Conservation (phyloP, 2,797 vertebrate species). For the Aplochiton taeniatus region DNA sequence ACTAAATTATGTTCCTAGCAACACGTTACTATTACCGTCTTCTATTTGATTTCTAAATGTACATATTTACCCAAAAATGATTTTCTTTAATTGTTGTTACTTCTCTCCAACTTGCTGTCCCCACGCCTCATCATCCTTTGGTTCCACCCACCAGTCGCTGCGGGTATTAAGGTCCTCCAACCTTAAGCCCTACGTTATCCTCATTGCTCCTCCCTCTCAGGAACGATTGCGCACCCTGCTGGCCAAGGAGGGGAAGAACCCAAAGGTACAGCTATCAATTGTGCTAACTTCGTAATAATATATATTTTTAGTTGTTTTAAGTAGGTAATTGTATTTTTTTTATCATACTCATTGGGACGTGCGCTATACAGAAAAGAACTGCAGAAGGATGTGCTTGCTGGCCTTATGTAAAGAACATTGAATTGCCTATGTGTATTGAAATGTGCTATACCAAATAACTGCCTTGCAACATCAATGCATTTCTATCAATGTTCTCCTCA, state of each 20-base stretch:
- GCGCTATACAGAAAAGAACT: too few relatives aligned
- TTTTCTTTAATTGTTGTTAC: neutral
- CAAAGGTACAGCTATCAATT: slow-evolving; percentile 79
- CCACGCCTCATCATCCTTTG: neutral
- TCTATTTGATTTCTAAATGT: neutral
- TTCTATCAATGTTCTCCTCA: too few relatives aligned
- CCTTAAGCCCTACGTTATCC: slow-evolving; percentile 95
- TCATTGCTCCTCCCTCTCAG: slow-evolving; percentile 93
- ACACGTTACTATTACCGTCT: too few relatives aligned
- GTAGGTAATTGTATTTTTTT: neutral
- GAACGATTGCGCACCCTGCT: slow-evolving; percentile 91
- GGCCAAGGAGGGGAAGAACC: slow-evolving; percentile 90
- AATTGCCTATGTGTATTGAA: too few relatives aligned
- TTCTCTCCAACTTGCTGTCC: neutral
- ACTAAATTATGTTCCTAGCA: too few relatives aligned
- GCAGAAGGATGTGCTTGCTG: too few relatives aligned
- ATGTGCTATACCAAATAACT: too few relatives aligned
- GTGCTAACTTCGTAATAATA: neutral
- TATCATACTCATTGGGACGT: neutral
- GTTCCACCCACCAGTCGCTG: slow-evolving; percentile 78
- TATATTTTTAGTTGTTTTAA: neutral
- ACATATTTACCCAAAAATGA: too few relatives aligned
- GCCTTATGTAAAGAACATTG: too few relatives aligned
- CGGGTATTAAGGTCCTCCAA: slow-evolving; percentile 88
- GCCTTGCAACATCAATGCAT: too few relatives aligned